Evolutionary conservation across 2,888 invertebrate genomes (phyloP).

Genomic region (Oxytorus armatus): DNA sequence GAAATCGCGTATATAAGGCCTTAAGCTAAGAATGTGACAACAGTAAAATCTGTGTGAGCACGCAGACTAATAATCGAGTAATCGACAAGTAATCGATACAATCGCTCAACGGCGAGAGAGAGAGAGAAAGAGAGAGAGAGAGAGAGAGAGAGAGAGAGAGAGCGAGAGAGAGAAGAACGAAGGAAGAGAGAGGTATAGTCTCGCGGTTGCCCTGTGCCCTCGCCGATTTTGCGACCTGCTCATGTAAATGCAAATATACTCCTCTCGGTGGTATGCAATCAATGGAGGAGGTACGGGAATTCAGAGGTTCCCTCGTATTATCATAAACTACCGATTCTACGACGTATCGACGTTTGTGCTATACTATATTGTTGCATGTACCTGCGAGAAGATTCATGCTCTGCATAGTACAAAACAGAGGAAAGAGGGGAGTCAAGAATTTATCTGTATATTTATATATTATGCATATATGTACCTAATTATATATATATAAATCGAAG

Average conservation of each 20-base stretch:
- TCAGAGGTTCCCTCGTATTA: conserved; percentile 66
- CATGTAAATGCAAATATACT: conserved; percentile 73
- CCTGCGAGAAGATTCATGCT: conserved; percentile 44
- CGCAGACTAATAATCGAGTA: too few species aligned
- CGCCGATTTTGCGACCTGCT: conserved; percentile 71
- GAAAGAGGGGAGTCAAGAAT: conserved; percentile 28
- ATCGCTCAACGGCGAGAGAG: conserved; percentile 21
- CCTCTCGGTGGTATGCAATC: conserved; percentile 68
- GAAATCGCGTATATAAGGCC: too few species aligned
- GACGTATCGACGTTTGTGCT: conserved; percentile 68
- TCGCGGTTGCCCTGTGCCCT: conserved; percentile 66
- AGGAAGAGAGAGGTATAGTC: conserved; percentile 43
- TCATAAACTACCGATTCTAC: conserved; percentile 71
- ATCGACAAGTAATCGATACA: too few species aligned
- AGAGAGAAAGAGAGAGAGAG: conserved; percentile 28
- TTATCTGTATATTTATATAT: conserved; percentile 31
- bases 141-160: conserved; percentile 20
- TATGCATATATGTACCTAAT: background rate
- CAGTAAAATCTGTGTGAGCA: too few species aligned
- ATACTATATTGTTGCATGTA: conserved; percentile 57
- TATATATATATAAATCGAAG: background rate
- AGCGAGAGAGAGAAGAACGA: conserved; percentile 27
- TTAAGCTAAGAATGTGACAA: too few species aligned
- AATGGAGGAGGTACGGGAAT: conserved; percentile 66
- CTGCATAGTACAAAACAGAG: conserved; percentile 37